A percentile compares a stretch with the other conserved stretches of the same genome.
Conservation (phyloP, 2,113 vertebrate species). For the Caranx ignobilis region DNA sequence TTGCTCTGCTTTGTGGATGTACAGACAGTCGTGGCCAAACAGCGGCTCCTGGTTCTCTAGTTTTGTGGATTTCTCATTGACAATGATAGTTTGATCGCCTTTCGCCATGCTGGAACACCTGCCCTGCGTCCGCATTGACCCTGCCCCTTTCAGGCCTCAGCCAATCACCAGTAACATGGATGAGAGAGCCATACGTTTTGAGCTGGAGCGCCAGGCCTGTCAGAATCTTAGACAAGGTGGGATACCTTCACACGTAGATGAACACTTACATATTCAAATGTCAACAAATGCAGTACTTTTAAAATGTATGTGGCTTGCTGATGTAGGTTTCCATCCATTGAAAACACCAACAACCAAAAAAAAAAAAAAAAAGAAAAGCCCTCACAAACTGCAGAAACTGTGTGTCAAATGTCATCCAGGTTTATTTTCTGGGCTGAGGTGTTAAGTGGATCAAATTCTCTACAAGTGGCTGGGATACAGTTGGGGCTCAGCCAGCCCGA, state of each 20-base stretch:
- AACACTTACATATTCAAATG: background rate
- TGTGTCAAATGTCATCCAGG: slow-evolving; percentile 5
- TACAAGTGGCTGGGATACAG: slow-evolving; percentile 54
- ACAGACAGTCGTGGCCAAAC: background rate
- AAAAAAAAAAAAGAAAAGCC: too few relatives aligned
- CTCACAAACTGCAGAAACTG: background rate
- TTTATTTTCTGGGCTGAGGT: slow-evolving; percentile 55
- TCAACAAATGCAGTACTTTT: background rate
- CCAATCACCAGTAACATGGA: slow-evolving; percentile 74
- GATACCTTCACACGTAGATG: slow-evolving; percentile 40
- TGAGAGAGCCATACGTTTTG: slow-evolving; percentile 68
- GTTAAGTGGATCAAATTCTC: slow-evolving; percentile 56
- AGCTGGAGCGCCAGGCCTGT: slow-evolving; percentile 76
- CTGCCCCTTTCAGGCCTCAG: slow-evolving; percentile 69
- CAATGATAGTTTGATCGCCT: slow-evolving; percentile 16
- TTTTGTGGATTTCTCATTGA: slow-evolving; percentile 14
- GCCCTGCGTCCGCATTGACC: slow-evolving; percentile 62
- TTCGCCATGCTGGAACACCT: slow-evolving; percentile 74
- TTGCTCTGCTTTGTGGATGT: slow-evolving; percentile 17
- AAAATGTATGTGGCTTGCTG: background rate
- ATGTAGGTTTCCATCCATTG: background rate
- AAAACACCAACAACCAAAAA: background rate
- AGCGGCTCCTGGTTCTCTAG: background rate
- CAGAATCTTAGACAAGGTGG: slow-evolving; percentile 82
- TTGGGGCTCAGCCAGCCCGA: slow-evolving; percentile 44